Evolutionary conservation across 2,113 vertebrate genomes (phyloP).

Genomic region (Laterallus jamaicensis): DNA sequence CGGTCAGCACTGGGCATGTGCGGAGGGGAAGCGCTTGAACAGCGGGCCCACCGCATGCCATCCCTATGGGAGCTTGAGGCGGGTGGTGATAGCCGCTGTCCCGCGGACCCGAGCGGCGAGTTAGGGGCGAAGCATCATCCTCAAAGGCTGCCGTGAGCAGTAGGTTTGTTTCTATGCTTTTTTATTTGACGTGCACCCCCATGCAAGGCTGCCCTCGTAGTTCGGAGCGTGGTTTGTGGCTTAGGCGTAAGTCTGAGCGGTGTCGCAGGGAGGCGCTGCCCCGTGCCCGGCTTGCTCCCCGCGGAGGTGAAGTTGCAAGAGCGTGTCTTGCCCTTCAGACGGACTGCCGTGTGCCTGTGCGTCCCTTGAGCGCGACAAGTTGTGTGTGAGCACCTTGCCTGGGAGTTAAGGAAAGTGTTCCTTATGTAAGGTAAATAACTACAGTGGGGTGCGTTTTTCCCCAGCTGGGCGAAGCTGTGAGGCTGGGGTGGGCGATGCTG

Average conservation of each 20-base stretch:
- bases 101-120: fast-evolving
- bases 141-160: fast-evolving
- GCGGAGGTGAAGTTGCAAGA: fast-evolving
- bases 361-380: too few species aligned
- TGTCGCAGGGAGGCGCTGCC: fast-evolving
- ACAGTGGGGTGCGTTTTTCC: fast-evolving
- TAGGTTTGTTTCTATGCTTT: background rate
- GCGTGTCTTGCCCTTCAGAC: fast-evolving
- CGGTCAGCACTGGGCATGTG: background rate
- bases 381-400: fast-evolving
- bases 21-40: background rate
- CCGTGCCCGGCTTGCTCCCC: fast-evolving
- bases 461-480: fast-evolving
- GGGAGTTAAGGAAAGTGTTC: fast-evolving
- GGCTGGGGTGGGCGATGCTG: fast-evolving
- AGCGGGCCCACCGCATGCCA: too few species aligned
- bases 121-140: fast-evolving
- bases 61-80: fast-evolving
- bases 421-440: background rate
- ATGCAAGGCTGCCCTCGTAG: fast-evolving
- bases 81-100: fast-evolving
- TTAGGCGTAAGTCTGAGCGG: fast-evolving
- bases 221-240: fast-evolving
- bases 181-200: fast-evolving
- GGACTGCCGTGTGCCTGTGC: fast-evolving